Evolutionary conservation across 2,113 vertebrate species (phyloP), one percentile per base, ranked within the genome.

Genomic region (Callithrix jacchus): DNA sequence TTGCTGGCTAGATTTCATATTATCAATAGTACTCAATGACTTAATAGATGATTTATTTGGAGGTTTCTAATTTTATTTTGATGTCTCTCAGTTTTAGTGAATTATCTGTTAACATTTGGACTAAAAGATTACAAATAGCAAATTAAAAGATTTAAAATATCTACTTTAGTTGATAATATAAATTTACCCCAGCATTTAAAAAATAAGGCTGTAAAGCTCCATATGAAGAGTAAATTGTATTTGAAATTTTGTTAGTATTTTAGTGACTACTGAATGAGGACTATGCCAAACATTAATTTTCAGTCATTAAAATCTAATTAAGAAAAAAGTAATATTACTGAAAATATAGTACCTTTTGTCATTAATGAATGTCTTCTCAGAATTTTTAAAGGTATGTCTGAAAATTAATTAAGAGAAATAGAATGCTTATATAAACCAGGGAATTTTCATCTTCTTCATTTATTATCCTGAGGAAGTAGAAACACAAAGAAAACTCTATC

Each of bases 261-360:
- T 8, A 54, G 25, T 89, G 88, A 81, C 20, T 68, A 37, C 6
- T 91, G 9, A 85, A 58, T 70, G n/a, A 68, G 2, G 5, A 94
- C 79, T 58, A 81, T 79, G 30, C 0, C 13, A 95, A 82, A 93
- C 6, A 77, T 82, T 93, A 76, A 49, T 89, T 86, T 37, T 94
- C 11, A 81, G 17, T 86, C 54, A 74, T 56, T 89, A 96, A 94
- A 97, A 87, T 87, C 6, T 66, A 91, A 76, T n/a, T 90, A 71
- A 89, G 40, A 2, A 91, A 86, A 96, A 79, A 5, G 4, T 77
- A 40, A 17, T 80, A 77, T 84, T 93, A 32, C 30, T 81, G 25
- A n/a, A 61, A 2, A 40, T 71, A 30, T 3, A 70, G 6, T 64
- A 27, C 1, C 14, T 61, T 83, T 95, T 87, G 66, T 40, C 9